Evolutionary conservation across 2,113 vertebrate genomes (phyloP).

Genomic region (Hippocampus comes): DNA sequence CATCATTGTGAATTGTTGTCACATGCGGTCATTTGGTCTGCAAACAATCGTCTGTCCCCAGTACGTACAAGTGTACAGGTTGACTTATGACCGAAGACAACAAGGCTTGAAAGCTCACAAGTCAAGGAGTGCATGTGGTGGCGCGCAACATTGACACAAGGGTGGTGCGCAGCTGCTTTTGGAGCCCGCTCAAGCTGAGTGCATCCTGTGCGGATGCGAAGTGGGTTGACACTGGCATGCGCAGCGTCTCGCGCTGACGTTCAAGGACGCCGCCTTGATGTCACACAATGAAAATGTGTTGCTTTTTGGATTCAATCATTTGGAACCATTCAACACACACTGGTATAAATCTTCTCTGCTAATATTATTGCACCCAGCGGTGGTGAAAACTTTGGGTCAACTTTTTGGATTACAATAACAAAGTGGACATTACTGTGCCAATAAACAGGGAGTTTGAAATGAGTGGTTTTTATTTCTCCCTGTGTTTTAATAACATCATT

Average conservation of each 20-base stretch:
- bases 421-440: neutral
- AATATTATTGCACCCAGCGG: too few species aligned
- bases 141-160: neutral
- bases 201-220: neutral
- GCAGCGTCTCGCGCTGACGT: neutral
- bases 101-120: neutral
- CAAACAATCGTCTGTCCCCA: neutral
- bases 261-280: neutral
- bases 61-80: neutral
- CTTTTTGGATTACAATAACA: neutral
- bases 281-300: neutral
- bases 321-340: neutral
- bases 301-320: neutral
- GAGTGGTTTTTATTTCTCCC: neutral
- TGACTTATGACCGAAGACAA: neutral
- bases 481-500: too few species aligned
- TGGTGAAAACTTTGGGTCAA: too few species aligned
- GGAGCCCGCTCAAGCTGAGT: neutral
- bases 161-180: neutral
- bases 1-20: neutral
- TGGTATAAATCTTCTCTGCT: too few species aligned
- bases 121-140: neutral
- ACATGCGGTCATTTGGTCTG: neutral
- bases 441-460: neutral
- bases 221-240: neutral